Evolutionary conservation across 1,140 invertebrate genomes (phyloP), one percentile per base, ranked within the genome.

Genomic region (Musca domestica): DNA sequence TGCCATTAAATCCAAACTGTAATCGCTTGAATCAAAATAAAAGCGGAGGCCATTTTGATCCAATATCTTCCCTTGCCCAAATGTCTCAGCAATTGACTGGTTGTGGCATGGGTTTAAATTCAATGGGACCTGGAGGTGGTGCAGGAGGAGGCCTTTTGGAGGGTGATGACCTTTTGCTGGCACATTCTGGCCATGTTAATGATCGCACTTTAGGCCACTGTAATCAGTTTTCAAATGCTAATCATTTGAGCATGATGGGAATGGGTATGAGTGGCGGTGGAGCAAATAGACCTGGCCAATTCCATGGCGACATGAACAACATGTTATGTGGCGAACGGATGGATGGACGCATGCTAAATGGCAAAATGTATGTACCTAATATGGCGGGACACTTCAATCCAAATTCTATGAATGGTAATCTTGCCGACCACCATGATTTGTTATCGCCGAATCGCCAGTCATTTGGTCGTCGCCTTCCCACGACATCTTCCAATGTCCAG

Each of bases 41-140:
- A 74, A 14, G 49, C 22, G 73, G 84, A 14, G 86, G 87, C 65
- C 89, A 88, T 74, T 96, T 96, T 82, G 95, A 96, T 85, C 94
- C 95, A 0, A 96, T 96, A 71, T 93, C 94, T 15, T 96, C 95
- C 3, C 86, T 96, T 74, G 93, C 94, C 22, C 94, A 96, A 81
- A 96, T 96, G 95, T 94, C 92, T 61, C 94, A 96, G 74, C 93
- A 95, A 76, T 80, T 96, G 22, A 94, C 93, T 2, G 94, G 90
- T 74, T 88, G 89, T 41, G 54, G 54, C n/a, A 85, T 88, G 10
- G 79, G 83, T 17, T 70, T 82, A 41, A 83, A 82, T 71, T 77
- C 82, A 69, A 73, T 23, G 84, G 83, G 2, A 85, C 81, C 34
- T 84, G 34, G 34, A 10, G 34, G 34, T 84, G 34, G 34, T 41